Evolutionary conservation across 2,888 invertebrate species (phyloP).

Genomic region (Linyphia triangularis): DNA sequence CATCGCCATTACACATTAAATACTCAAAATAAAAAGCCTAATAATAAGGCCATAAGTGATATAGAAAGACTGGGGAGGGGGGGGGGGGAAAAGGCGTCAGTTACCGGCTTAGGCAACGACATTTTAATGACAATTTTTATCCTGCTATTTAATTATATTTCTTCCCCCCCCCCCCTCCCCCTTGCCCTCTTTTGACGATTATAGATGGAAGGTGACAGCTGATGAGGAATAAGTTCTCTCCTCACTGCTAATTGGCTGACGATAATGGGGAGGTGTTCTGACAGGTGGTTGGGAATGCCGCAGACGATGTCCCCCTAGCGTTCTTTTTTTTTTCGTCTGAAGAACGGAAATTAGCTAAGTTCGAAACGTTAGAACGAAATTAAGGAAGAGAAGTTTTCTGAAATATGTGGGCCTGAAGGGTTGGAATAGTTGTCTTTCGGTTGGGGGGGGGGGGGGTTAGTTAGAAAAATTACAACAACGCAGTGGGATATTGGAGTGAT

Average conservation of each 20-base stretch:
- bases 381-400: not conserved
- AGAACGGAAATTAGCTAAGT: no score
- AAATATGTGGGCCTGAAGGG: not conserved
- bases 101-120: constrained; percentile 68
- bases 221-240: not conserved
- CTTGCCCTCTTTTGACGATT: not conserved
- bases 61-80: no score
- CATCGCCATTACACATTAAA: no score
- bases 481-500: no score
- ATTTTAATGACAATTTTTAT: constrained; percentile 72
- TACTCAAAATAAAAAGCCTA: no score
- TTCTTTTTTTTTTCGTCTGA: no score
- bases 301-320: no score
- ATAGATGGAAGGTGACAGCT: not conserved
- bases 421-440: not conserved
- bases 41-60: no score
- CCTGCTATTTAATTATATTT: constrained; percentile 69
- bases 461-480: no score
- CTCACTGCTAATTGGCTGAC: constrained; percentile 48
- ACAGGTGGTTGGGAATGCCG: no score
- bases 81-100: no score
- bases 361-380: not conserved
- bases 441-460: not conserved
- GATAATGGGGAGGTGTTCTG: no score
- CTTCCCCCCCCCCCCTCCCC: constrained; percentile 7